These are phyloP conservation scores for Cynopterus brachyotis DNA, from an alignment of 2,113 vertebrate species.

Conservation along the genomic window DNA sequence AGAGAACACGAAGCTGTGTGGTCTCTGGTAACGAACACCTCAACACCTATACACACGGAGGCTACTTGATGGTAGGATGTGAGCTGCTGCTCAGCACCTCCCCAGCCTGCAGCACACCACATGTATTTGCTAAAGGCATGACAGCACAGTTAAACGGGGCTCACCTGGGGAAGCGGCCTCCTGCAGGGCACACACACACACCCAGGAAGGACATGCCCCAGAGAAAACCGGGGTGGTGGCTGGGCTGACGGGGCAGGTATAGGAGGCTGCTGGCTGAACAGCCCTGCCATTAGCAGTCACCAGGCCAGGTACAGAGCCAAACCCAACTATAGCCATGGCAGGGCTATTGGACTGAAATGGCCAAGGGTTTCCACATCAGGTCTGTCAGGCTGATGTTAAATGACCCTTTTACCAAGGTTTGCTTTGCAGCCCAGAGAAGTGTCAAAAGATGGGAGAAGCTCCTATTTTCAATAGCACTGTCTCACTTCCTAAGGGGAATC, in stretches of 20 bases:
- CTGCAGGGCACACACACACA: accelerated
- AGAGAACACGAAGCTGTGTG: accelerated
- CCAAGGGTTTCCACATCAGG: neutral
- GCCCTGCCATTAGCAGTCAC: neutral
- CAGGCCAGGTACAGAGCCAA: neutral
- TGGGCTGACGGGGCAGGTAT: neutral
- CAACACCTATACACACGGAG: accelerated
- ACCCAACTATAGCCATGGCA: neutral
- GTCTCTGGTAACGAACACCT: too few relatives aligned
- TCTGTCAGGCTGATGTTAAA: neutral
- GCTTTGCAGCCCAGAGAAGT: neutral
- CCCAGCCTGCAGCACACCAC: accelerated
- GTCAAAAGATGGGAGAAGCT: neutral
- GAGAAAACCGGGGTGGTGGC: neutral
- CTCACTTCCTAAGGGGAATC: neutral
- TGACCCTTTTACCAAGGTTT: neutral
- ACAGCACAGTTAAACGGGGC: too few relatives aligned
- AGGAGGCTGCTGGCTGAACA: neutral
- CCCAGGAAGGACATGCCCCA: neutral
- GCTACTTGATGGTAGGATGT: neutral
- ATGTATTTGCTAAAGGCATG: accelerated
- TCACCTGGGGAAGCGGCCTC: too few relatives aligned
- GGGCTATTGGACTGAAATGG: neutral
- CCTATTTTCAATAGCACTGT: neutral
- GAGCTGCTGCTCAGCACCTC: neutral